phyloP scores from a whole-genome alignment of 2,113 vertebrate species.

The Edolisoma coerulescens region DNA sequence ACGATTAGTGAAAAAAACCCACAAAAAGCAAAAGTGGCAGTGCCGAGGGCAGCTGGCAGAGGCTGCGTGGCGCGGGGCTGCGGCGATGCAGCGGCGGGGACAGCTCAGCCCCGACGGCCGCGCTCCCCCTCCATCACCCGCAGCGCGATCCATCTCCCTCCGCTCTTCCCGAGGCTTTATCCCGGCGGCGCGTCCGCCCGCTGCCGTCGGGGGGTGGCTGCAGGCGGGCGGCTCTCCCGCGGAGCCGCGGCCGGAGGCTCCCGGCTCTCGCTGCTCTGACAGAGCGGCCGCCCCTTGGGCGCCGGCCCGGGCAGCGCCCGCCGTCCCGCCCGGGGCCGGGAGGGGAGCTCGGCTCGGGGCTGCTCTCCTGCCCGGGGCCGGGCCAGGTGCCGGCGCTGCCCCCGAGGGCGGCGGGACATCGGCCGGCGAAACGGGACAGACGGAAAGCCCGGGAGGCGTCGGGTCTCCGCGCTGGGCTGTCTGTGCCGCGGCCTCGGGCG shows the following conservation, averaged over 20 bases:
- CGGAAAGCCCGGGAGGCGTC: neutral
- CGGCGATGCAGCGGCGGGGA: neutral
- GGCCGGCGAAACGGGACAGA: no score
- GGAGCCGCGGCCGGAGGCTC: neutral
- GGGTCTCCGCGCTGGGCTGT: neutral
- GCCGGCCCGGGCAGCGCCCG: neutral
- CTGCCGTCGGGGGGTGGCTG: neutral
- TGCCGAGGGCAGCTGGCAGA: neutral
- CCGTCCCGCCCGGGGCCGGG: neutral
- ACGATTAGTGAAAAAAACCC: neutral
- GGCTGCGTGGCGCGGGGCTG: neutral
- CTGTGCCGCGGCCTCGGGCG: neutral
- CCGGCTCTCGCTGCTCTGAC: neutral
- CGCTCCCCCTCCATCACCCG: neutral
- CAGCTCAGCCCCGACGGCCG: neutral
- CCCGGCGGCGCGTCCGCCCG: neutral
- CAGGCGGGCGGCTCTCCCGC: accelerated
- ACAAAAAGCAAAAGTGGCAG: neutral
- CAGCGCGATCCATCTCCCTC: neutral
- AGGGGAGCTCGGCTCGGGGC: neutral
- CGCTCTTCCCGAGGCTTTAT: neutral
- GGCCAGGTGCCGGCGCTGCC: neutral
- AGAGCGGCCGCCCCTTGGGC: neutral
- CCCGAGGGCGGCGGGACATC: neutral
- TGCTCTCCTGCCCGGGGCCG: neutral